phyloP scores from a whole-genome alignment of 2,113 vertebrate genomes.

The Rhombomys opimus region DNA sequence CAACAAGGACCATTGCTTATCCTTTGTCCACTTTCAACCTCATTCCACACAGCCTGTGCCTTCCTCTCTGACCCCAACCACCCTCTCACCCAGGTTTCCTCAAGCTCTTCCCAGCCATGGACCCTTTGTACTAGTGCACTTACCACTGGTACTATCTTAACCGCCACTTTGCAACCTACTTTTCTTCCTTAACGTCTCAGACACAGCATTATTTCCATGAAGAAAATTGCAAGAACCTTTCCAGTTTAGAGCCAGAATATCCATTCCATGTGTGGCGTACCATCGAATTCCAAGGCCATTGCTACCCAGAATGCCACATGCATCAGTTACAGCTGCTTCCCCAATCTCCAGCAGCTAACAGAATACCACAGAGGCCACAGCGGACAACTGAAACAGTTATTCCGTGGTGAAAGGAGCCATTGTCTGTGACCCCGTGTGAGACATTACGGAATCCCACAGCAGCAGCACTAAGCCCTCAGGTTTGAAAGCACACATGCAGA shows the following conservation, averaged over 20 bases:
- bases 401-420: background rate
- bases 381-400: background rate
- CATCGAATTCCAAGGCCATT: background rate
- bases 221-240: background rate
- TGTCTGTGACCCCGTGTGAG: background rate
- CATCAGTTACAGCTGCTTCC: background rate
- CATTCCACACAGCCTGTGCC: background rate
- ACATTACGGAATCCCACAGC: background rate
- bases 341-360: background rate
- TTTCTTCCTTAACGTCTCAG: background rate
- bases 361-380: background rate
- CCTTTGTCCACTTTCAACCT: background rate
- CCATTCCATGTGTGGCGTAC: no score
- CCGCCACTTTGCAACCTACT: background rate
- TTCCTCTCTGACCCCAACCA: background rate
- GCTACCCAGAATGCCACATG: background rate
- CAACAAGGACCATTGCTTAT: background rate
- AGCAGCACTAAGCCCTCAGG: background rate
- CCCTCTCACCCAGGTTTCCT: background rate
- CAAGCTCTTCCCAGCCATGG: background rate
- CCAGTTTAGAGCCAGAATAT: background rate
- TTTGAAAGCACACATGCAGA: background rate
- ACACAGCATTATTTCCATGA: background rate
- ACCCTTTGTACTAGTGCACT: background rate
- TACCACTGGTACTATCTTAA: background rate